These are phyloP conservation scores for Hipparchia sbordonii DNA, from an alignment of 2,888 invertebrate species.

Conservation along the genomic window DNA sequence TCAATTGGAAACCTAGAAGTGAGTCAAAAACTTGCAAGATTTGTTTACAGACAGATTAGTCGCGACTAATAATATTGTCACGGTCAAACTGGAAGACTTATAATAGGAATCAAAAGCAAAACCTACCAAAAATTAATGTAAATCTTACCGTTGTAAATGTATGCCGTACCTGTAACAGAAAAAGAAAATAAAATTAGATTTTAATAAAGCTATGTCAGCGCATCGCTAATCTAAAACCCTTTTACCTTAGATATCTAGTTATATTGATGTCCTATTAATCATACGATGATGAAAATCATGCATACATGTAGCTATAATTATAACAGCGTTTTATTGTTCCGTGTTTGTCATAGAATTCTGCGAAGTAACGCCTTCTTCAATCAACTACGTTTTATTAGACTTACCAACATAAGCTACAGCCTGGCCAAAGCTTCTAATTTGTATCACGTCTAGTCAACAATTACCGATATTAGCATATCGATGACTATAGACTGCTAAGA, in stretches of 20 bases:
- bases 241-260: too few relatives aligned
- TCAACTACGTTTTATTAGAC: background rate
- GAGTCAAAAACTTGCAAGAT: too few relatives aligned
- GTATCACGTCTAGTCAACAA: conserved; percentile 32
- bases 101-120: too few relatives aligned
- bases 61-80: too few relatives aligned
- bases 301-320: background rate
- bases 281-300: background rate
- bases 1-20: too few relatives aligned
- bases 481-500: conserved; percentile 21
- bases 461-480: conserved; percentile 37
- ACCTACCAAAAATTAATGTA: conserved; percentile 9
- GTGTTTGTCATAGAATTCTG: conserved; percentile 13
- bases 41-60: too few relatives aligned
- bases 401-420: background rate
- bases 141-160: conserved; percentile 24
- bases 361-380: conserved; percentile 12
- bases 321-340: conserved; percentile 1
- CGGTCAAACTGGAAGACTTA: too few relatives aligned
- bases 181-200: conserved; percentile 24
- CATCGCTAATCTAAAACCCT: background rate
- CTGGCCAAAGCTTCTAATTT: conserved; percentile 18
- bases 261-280: too few relatives aligned
- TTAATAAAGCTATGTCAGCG: background rate
- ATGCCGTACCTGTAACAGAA: conserved; percentile 44